These are phyloP conservation scores for Hydropsyche betteni DNA, from an alignment of 2,888 invertebrate genomes.

Conservation along the genomic window DNA sequence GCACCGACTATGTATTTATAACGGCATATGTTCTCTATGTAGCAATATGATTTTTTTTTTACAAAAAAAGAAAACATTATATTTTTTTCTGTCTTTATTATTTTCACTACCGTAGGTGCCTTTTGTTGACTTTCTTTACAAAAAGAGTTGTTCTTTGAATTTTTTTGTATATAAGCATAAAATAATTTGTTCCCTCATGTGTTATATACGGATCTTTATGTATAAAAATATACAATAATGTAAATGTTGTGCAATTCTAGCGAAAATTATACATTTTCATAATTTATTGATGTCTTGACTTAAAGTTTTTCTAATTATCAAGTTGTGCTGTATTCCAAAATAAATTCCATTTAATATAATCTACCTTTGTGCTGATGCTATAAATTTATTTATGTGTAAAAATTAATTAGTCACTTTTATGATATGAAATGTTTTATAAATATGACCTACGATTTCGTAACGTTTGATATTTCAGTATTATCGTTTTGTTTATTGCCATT, in stretches of 20 bases:
- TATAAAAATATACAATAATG: not conserved
- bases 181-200: not conserved
- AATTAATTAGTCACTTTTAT: too few relatives aligned
- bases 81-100: not conserved
- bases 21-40: not conserved
- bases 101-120: conserved; percentile 3
- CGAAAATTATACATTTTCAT: conserved; percentile 8
- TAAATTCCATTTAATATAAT: not conserved
- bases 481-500: too few relatives aligned
- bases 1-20: not conserved
- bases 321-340: conserved; percentile 5
- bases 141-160: not conserved
- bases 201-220: not conserved
- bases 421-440: too few relatives aligned
- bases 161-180: not conserved
- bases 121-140: conserved; percentile 11
- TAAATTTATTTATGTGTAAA: too few relatives aligned
- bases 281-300: not conserved
- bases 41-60: too few relatives aligned
- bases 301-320: too few relatives aligned
- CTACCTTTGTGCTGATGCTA: too few relatives aligned
- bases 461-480: too few relatives aligned
- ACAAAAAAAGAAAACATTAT: too few relatives aligned
- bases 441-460: too few relatives aligned
- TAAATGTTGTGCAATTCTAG: conserved; percentile 16